phyloP scores from a whole-genome alignment of 1,140 invertebrate genomes.

The Nymphalis io region DNA sequence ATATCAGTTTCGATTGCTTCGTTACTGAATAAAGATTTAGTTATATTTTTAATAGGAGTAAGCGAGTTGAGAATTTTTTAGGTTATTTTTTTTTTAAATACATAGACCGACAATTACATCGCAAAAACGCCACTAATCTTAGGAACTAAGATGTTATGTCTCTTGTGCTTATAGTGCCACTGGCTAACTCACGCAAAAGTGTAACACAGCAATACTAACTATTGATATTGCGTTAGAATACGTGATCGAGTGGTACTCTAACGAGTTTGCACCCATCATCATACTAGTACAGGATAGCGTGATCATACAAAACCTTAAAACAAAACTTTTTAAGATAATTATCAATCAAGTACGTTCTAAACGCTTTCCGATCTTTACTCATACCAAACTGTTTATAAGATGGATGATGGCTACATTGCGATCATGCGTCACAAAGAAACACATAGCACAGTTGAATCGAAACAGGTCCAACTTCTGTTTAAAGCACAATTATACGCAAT shows the following conservation, averaged over 20 bases:
- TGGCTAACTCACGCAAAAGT: no score
- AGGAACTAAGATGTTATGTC: no score
- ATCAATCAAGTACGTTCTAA: not conserved
- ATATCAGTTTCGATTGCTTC: conserved; percentile 30
- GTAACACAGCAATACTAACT: no score
- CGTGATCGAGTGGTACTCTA: no score
- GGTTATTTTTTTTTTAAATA: no score
- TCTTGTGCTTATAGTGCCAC: no score
- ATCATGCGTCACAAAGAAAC: conserved; percentile 43
- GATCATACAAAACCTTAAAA: no score
- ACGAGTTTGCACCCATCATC: no score
- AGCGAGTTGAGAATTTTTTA: not conserved
- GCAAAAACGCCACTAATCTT: no score
- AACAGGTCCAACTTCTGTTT: conserved; percentile 41
- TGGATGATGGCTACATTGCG: conserved; percentile 43
- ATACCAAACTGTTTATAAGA: conserved; percentile 28
- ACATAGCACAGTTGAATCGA: conserved; percentile 40
- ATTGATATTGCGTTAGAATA: no score
- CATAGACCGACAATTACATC: no score
- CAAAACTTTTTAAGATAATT: not conserved
- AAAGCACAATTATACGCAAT: conserved; percentile 39
- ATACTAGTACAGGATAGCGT: no score
- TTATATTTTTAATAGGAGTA: conserved; percentile 23
- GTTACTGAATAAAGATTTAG: conserved; percentile 28
- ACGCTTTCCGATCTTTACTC: conserved; percentile 16